Evolutionary conservation across 92 coral and sea anemone species (phyloP), one percentile per base, ranked within the genome.

Genomic region (Zoanthus sociatus): DNA sequence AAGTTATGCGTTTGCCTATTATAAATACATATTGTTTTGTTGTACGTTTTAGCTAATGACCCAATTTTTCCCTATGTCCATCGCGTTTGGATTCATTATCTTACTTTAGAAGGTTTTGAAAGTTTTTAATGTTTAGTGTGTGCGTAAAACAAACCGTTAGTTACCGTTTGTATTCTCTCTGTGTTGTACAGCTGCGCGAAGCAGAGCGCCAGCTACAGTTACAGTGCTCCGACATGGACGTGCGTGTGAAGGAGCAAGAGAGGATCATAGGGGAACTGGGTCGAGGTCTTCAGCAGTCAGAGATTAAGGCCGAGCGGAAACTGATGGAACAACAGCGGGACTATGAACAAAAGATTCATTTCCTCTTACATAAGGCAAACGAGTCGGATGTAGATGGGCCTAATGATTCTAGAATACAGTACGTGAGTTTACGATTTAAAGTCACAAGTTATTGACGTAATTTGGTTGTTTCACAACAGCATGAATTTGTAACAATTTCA

Each of bases 241-340:
- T 96, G 31, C 94, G 95, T 12, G 91, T 94, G 13, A 84, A 92
- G 73, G 99, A 96, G 71, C 99, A 95, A 78, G 96, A 96, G 79
- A 87, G 99, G 44, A 94, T 96, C 26, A 95, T 96, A 13, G 95
- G 99, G 18, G 99, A 97, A 83, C 95, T 97, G 90, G 97, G 95
- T 8, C 94, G 99, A 84, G 93, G 97, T 6, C 84, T 93, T 18
- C 95, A 92, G 30, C 98, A 97, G 86, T 90, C 98, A 7, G 88
- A 93, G 83, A 78, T 95, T 77, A 92, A 88, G 61, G 98, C 97
- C 9, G 99, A 97, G 76, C 94, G 99, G 46, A 93, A 92, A 77
- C 89, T 95, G 33, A 94, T 84, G 12, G 94, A 89, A 56, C 88
- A 95, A 56, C 98, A 95, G 81, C 92, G 96, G 90, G 93, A 95